phyloP scores from a whole-genome alignment of 2,797 vertebrate genomes.

The Argentina silus region DNA sequence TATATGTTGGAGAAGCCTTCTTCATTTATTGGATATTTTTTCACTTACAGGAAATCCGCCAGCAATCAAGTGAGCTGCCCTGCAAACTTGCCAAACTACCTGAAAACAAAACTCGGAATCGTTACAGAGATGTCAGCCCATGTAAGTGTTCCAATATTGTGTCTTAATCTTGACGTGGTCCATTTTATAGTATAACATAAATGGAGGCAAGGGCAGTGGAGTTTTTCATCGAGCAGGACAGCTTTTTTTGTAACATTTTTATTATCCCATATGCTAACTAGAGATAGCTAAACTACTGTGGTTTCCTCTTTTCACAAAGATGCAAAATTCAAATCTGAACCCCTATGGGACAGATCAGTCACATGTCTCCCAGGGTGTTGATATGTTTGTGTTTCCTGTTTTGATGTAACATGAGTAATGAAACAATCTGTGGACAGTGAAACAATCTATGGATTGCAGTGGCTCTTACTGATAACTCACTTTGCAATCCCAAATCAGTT shows the following conservation, averaged over 20 bases:
- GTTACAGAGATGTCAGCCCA: conserved; percentile 98
- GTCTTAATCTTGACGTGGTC: background rate
- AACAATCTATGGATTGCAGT: background rate
- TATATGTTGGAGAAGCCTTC: no score
- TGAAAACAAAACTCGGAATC: conserved; percentile 96
- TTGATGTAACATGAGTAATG: conserved; percentile 31
- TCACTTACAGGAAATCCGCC: conserved; percentile 88
- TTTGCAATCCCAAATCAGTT: conserved; percentile 10
- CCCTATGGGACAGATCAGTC: conserved; percentile 23
- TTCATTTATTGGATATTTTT: conserved; percentile 25
- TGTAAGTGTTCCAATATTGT: conserved; percentile 82
- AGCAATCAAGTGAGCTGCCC: conserved; percentile 95
- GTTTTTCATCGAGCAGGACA: background rate
- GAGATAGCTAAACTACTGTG: conserved; percentile 52
- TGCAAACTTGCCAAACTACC: conserved; percentile 94
- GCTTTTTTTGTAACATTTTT: background rate
- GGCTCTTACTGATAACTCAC: background rate
- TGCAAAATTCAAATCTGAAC: conserved; percentile 44
- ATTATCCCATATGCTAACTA: conserved; percentile 28
- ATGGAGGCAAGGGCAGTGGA: conserved; percentile 5
- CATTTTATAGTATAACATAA: conserved; percentile 4
- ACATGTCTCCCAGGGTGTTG: conserved; percentile 9
- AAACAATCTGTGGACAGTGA: conserved; percentile 14
- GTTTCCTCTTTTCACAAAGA: conserved; percentile 67
- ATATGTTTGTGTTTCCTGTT: conserved; percentile 14